Conservation (phyloP, 2,888 invertebrate species). For the Tipula confusa region DNA sequence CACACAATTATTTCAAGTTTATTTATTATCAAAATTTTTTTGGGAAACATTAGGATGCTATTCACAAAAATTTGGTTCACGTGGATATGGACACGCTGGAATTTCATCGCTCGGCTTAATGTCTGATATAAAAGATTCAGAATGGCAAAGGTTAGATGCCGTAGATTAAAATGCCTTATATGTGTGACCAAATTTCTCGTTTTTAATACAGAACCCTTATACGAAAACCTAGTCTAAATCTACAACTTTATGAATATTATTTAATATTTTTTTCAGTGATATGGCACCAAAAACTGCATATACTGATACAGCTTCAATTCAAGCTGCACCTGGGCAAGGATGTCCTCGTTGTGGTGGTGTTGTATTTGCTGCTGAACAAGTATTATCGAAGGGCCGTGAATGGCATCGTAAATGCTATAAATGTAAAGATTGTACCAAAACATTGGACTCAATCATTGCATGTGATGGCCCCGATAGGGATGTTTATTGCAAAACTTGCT, state of each 20-base stretch:
- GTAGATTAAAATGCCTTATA: neutral
- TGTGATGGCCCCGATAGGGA: slow-evolving; percentile 91
- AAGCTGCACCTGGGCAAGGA: slow-evolving; percentile 79
- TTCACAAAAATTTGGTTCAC: slow-evolving; percentile 91
- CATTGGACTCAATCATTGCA: slow-evolving; percentile 91
- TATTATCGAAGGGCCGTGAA: slow-evolving; percentile 82
- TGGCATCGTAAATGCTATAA: slow-evolving; percentile 95
- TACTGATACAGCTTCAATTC: slow-evolving; percentile 73
- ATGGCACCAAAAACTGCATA: slow-evolving; percentile 69
- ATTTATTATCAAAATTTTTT: neutral
- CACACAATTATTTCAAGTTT: neutral
- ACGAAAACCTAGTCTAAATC: neutral
- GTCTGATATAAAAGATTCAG: slow-evolving; percentile 75
- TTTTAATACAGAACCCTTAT: neutral
- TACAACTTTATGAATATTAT: neutral
- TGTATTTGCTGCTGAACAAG: slow-evolving; percentile 91
- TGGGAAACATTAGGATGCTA: slow-evolving; percentile 70
- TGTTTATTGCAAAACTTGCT: slow-evolving; percentile 95
- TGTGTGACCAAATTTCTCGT: slow-evolving; percentile 1
- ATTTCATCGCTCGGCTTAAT: slow-evolving; percentile 78
- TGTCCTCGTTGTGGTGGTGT: slow-evolving; percentile 87
- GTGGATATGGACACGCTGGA: slow-evolving; percentile 90
- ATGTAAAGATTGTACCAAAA: slow-evolving; percentile 87
- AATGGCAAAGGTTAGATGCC: slow-evolving; percentile 65
- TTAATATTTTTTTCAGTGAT: slow-evolving; percentile 54